These are phyloP conservation scores for Tachuris rubrigastra DNA, from an alignment of 2,113 vertebrate genomes.

Conservation along the genomic window DNA sequence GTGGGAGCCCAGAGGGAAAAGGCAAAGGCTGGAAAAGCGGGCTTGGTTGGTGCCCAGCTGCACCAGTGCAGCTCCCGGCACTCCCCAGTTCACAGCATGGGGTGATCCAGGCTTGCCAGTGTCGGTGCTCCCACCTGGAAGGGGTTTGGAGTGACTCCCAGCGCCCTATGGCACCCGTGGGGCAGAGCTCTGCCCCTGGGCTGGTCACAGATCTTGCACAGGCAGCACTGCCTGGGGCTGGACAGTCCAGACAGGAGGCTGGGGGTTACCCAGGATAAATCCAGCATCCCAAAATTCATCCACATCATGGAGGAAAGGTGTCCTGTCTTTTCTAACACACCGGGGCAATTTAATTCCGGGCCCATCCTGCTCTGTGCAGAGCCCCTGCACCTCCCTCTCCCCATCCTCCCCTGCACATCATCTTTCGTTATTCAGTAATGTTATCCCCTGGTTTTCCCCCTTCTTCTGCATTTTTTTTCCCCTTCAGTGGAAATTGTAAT, in stretches of 20 bases:
- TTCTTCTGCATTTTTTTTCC: background rate
- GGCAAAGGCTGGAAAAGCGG: background rate
- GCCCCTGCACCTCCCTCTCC: background rate
- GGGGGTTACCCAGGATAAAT: background rate
- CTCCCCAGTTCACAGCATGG: background rate
- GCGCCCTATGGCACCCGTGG: accelerated
- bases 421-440: background rate
- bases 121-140: accelerated
- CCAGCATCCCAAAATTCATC: background rate
- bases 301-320: accelerated
- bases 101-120: background rate
- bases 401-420: background rate
- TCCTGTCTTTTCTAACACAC: background rate
- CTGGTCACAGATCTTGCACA: background rate
- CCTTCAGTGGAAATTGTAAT: conserved; percentile 30
- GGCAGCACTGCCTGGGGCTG: background rate
- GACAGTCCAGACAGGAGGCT: background rate
- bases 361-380: background rate
- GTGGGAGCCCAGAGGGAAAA: background rate
- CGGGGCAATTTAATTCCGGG: background rate
- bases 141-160: background rate
- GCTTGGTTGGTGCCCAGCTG: background rate
- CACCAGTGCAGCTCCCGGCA: accelerated
- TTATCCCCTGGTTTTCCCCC: background rate
- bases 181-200: background rate